Conservation (phyloP, 2,888 invertebrate genomes). For the Trichopoda pennipes region DNA sequence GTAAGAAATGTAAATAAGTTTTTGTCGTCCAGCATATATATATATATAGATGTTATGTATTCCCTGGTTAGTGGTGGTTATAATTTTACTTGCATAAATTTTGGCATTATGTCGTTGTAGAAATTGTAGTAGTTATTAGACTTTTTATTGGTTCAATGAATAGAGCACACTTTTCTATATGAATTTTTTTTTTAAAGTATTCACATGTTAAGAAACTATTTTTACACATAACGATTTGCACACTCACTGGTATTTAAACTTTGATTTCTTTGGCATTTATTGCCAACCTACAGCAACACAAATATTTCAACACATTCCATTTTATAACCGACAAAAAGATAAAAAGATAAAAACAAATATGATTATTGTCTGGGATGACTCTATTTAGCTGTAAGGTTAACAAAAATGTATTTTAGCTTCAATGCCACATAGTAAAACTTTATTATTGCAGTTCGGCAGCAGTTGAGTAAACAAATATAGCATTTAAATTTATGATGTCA, state of each 20-base stretch:
- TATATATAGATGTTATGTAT: conserved; percentile 41
- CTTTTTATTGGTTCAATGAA: conserved; percentile 66
- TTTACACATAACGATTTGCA: conserved; percentile 9
- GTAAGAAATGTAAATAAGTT: conserved; percentile 59
- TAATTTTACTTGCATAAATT: conserved; percentile 4
- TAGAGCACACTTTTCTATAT: conserved; percentile 14
- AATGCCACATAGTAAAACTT: conserved; percentile 35
- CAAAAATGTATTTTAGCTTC: conserved; percentile 45
- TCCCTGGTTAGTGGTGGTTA: conserved; percentile 30
- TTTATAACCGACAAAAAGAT: conserved; percentile 32
- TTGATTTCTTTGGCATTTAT: conserved; percentile 69
- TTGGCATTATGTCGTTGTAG: background rate
- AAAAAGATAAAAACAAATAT: conserved; percentile 60
- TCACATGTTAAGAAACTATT: conserved; percentile 37
- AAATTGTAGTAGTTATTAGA: conserved; percentile 26
- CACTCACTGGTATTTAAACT: conserved; percentile 61
- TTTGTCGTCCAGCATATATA: conserved; percentile 28
- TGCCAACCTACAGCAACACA: conserved; percentile 42
- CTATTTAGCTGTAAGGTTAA: conserved; percentile 59
- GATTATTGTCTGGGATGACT: conserved; percentile 62
- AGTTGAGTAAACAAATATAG: conserved; percentile 3
- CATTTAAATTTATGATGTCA: background rate
- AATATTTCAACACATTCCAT: conserved; percentile 63
- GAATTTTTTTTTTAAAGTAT: background rate
- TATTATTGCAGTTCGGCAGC: conserved; percentile 22